A percentile compares a stretch with the other conserved stretches of the same genome.
These are phyloP conservation scores for Petrocephalus zakoni DNA, from an alignment of 2,113 vertebrate genomes.

Conservation along the genomic window DNA sequence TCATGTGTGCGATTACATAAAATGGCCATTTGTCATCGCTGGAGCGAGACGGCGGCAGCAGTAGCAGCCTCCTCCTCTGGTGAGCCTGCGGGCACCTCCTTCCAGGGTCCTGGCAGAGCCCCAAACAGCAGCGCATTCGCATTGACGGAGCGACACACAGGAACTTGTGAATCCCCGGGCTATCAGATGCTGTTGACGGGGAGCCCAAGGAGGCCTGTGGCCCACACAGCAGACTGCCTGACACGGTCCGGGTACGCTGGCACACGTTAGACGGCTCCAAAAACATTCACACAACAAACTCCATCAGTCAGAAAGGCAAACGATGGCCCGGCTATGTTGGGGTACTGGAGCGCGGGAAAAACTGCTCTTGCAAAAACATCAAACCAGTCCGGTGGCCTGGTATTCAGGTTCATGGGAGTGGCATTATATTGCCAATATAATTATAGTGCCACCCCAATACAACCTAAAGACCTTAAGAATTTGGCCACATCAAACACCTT, in stretches of 20 bases:
- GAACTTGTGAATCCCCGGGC: neutral
- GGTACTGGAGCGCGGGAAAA: neutral
- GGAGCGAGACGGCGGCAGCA: neutral
- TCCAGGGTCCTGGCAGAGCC: neutral
- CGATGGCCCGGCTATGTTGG: neutral
- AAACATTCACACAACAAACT: neutral
- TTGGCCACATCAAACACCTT: neutral
- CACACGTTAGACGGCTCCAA: neutral
- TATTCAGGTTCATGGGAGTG: neutral
- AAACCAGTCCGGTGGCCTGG: neutral
- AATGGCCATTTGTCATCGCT: slow-evolving; percentile 41
- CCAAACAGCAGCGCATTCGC: neutral
- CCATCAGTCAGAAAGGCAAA: neutral
- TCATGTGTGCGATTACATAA: slow-evolving; percentile 57
- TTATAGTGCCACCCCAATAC: neutral
- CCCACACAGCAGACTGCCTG: neutral
- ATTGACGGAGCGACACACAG: neutral
- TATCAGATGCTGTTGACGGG: neutral
- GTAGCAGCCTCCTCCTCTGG: neutral
- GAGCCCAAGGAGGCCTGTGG: neutral
- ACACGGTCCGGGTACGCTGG: neutral
- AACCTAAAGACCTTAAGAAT: neutral
- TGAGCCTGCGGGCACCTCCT: slow-evolving; percentile 30
- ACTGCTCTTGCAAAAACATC: neutral
- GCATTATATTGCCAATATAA: neutral